These are phyloP conservation scores for Hemiprocne comata DNA, from an alignment of 2,113 vertebrate species.

Conservation along the genomic window DNA sequence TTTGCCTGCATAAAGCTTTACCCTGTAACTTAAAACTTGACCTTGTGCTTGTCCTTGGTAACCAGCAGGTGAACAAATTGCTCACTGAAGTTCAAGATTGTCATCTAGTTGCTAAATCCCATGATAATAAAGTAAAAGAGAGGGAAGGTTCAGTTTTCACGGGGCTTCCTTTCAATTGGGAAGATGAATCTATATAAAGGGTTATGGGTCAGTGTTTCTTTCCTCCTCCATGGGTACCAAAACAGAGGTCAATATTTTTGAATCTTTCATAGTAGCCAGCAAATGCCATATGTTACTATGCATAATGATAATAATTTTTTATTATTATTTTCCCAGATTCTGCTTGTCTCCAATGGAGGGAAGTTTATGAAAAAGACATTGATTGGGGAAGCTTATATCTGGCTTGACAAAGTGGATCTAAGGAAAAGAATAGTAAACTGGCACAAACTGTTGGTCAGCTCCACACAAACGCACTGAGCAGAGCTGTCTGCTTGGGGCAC, in stretches of 20 bases:
- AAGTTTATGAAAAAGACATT: constrained; percentile 99
- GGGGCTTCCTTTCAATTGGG: neutral
- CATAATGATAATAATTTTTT: neutral
- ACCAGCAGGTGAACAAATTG: neutral
- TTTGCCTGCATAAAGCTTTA: neutral
- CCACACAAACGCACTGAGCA: constrained; percentile 85
- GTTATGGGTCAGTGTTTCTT: neutral
- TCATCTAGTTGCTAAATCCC: neutral
- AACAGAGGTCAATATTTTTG: neutral
- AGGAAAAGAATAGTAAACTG: constrained; percentile 98
- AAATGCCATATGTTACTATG: neutral
- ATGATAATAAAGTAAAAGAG: neutral
- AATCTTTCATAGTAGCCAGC: neutral
- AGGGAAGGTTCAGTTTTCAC: neutral
- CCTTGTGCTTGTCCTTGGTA: neutral
- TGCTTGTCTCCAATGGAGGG: constrained; percentile 96
- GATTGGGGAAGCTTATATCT: constrained; percentile 98
- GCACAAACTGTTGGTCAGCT: constrained; percentile 96
- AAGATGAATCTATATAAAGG: neutral
- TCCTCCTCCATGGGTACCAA: neutral
- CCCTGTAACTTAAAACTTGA: neutral
- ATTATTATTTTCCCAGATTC: constrained; percentile 80
- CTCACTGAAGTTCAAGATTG: neutral
- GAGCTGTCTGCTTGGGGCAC: constrained; percentile 40
- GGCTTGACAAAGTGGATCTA: constrained; percentile 99